Base-by-base conservation (phyloP, 2,113 vertebrate species). In the Donacobius atricapilla region DNA sequence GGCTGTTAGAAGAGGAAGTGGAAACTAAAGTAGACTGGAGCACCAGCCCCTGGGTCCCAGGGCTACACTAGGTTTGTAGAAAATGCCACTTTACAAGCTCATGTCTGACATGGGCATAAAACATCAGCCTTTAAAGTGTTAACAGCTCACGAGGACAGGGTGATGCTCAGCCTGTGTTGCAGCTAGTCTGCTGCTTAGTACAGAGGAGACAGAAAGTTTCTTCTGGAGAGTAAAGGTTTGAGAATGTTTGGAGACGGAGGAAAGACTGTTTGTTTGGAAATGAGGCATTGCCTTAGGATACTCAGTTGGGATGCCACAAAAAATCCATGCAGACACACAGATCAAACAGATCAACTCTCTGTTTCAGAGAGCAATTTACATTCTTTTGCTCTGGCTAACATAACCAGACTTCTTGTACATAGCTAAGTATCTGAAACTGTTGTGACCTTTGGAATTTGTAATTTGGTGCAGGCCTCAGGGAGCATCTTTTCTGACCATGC, bases 261-360 rank as follows among this genome's bases (percentile, higher is more conserved):
- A 94, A 83, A 80, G 88, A 50, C 18, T 82, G 79, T 78, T 90
- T 83, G 61, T 92, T 93, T 96, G 91, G 78, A 96, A 88, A 85
- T 0, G 12, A 83, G 76, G 83, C 66, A 86, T 76, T 92, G 91
- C 86, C 81, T 69, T 76, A 81, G 86, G 91, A 72, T 79, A 83
- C 44, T 60, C 65, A 6, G 48, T 73, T 90, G 76, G 35, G 83
- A 71, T 91, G 73, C 60, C 18, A 53, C 45, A 88, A 57, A 84
- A 90, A 58, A 70, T 37, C 53, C 18, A 21, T 47, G 37, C 65
- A 93, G 89, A 51, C 33, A 45, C 83, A 91, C 37, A 66, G 71
- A 76, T 51, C 3, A 6, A 12, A n/a, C n/a, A n/a, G n/a, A n/a
- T n/a, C n/a, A n/a, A n/a, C n/a, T 54, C 54, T 60, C 25, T 97